These are phyloP conservation scores for Toxotes lorentzi DNA, from an alignment of 2,797 vertebrate genomes.

Conservation along the genomic window DNA sequence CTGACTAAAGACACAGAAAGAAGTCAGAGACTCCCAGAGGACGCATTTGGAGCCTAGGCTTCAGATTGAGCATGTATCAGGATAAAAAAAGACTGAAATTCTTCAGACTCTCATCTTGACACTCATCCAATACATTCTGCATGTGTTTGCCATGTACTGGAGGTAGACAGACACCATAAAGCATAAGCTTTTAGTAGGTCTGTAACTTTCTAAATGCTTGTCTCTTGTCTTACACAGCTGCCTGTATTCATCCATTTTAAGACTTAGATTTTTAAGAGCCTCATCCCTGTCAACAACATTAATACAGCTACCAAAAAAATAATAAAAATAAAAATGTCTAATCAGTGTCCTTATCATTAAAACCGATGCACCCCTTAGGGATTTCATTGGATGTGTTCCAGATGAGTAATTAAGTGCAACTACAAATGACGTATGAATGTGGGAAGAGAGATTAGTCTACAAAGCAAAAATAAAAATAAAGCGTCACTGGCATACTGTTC, in stretches of 20 bases:
- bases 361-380: slow-evolving; percentile 14
- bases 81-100: slow-evolving; percentile 50
- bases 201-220: slow-evolving; percentile 6
- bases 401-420: slow-evolving; percentile 36
- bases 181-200: background rate
- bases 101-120: slow-evolving; percentile 53
- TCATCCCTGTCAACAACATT: slow-evolving; percentile 28
- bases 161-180: slow-evolving; percentile 27
- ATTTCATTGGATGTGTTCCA: slow-evolving; percentile 48
- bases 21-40: slow-evolving; percentile 59
- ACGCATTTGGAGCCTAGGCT: slow-evolving; percentile 53
- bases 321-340: slow-evolving; percentile 24
- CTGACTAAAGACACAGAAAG: slow-evolving; percentile 51
- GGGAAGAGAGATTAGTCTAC: slow-evolving; percentile 2
- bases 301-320: slow-evolving; percentile 12
- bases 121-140: slow-evolving; percentile 43
- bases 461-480: background rate
- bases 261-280: slow-evolving; percentile 25
- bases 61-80: slow-evolving; percentile 58
- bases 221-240: background rate
- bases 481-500: background rate
- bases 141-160: slow-evolving; percentile 47
- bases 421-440: background rate
- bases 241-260: slow-evolving; percentile 10
- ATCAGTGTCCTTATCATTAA: slow-evolving; percentile 55